phyloP scores from a whole-genome alignment of 2,888 invertebrate species.

The Drosophila mettleri region DNA sequence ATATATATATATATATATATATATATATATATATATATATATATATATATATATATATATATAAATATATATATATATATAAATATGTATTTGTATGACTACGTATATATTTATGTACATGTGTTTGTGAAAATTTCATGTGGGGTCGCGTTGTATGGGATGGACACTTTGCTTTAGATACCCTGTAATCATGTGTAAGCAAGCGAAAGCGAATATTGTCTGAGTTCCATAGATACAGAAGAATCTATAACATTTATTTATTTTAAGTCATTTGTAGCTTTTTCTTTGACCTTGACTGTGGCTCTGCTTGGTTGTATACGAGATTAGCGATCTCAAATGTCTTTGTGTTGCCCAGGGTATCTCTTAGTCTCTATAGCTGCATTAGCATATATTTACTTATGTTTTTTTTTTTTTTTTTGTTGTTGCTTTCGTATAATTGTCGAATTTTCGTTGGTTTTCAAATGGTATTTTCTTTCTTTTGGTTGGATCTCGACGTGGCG shows the following conservation, averaged over 20 bases:
- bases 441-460: conserved; percentile 39
- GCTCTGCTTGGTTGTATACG: no score
- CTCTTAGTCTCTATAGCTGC: neutral
- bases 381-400: neutral
- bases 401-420: conserved; percentile 15
- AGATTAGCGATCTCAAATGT: no score
- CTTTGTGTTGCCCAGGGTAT: neutral
- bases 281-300: neutral
- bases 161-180: neutral
- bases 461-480: conserved; percentile 4
- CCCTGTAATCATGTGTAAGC: neutral
- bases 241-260: neutral
- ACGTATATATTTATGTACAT: neutral
- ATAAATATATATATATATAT: conserved; percentile 9
- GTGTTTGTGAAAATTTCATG: conserved; percentile 28
- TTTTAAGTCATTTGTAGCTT: neutral
- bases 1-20: conserved; percentile 9
- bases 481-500: conserved; percentile 22
- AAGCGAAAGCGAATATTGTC: neutral
- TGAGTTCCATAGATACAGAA: neutral
- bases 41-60: neutral
- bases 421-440: conserved; percentile 44
- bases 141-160: conserved; percentile 37
- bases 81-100: conserved; percentile 4
- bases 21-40: conserved; percentile 7